Evolutionary conservation across 2,888 invertebrate species (phyloP).

Genomic region (Clistopyga incitator): DNA sequence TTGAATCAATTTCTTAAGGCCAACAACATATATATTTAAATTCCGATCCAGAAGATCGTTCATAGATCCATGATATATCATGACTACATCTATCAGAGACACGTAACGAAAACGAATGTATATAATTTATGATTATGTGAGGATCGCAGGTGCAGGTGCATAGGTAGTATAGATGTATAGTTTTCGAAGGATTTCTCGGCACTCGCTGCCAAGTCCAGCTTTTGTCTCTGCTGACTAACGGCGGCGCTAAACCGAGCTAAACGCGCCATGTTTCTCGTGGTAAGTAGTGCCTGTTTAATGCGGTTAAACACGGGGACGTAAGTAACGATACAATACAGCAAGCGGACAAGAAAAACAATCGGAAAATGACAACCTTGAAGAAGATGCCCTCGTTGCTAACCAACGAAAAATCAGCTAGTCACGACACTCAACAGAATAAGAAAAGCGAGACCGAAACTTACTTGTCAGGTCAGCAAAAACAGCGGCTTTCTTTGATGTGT

Average conservation of each 20-base stretch:
- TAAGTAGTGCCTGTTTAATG: not conserved
- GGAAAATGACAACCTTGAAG: slow-evolving; percentile 29
- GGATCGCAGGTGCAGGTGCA: not conserved
- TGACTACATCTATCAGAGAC: not conserved
- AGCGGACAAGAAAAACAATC: not conserved
- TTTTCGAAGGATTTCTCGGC: not conserved
- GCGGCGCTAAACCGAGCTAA: not conserved
- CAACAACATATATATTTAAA: too few relatives aligned
- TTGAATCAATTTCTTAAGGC: too few relatives aligned
- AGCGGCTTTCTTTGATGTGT: slow-evolving; percentile 34
- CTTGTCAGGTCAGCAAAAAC: slow-evolving; percentile 64
- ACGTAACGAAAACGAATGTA: not conserved
- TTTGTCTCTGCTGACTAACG: too few relatives aligned
- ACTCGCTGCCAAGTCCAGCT: too few relatives aligned
- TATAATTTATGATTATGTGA: not conserved
- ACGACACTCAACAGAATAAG: slow-evolving; percentile 42
- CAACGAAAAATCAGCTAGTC: slow-evolving; percentile 13
- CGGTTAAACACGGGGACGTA: not conserved
- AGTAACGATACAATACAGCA: not conserved
- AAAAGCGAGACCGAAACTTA: slow-evolving; percentile 45
- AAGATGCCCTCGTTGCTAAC: not conserved
- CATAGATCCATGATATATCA: too few relatives aligned
- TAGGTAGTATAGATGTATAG: not conserved
- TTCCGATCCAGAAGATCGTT: too few relatives aligned
- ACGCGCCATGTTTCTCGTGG: slow-evolving; percentile 1